These are phyloP conservation scores for Vombatus ursinus DNA, from an alignment of 2,113 vertebrate species.

Conservation along the genomic window DNA sequence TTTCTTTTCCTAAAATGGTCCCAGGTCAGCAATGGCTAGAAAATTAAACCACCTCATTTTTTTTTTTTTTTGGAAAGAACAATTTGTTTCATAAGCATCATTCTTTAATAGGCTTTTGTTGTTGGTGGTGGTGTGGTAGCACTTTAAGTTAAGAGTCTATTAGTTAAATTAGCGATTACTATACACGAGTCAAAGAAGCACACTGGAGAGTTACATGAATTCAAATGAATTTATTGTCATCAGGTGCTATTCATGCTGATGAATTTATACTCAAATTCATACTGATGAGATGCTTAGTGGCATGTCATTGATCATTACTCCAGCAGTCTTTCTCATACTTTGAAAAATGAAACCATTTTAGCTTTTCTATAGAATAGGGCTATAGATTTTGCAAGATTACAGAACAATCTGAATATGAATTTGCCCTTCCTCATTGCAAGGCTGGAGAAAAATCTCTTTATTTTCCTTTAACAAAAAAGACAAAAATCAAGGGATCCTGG, in stretches of 20 bases:
- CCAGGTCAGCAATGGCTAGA: not conserved
- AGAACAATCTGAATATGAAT: not conserved
- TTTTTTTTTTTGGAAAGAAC: constrained; percentile 2
- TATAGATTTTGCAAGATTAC: not conserved
- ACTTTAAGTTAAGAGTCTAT: not conserved
- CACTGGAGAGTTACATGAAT: constrained; percentile 42
- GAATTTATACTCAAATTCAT: constrained; percentile 38
- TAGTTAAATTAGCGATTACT: constrained; percentile 21
- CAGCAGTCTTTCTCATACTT: constrained; percentile 54
- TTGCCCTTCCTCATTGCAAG: not conserved
- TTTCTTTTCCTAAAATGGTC: not conserved
- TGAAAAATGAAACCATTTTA: constrained; percentile 28
- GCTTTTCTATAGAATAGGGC: not conserved
- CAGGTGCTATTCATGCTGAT: constrained; percentile 55
- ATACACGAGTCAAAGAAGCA: not conserved
- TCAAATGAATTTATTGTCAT: constrained; percentile 64
- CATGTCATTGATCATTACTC: constrained; percentile 49
- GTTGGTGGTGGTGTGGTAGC: not conserved
- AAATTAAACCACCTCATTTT: not conserved
- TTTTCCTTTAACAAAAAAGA: not conserved
- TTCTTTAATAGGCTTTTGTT: not conserved
- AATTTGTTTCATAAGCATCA: constrained; percentile 22
- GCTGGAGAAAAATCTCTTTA: not conserved
- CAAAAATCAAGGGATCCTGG: not conserved
- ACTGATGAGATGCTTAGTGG: constrained; percentile 1